Percentiles rank a stretch among this genome's conserved stretches.
Conservation (phyloP, 2,888 invertebrate genomes). For the Tipula lateralis region DNA sequence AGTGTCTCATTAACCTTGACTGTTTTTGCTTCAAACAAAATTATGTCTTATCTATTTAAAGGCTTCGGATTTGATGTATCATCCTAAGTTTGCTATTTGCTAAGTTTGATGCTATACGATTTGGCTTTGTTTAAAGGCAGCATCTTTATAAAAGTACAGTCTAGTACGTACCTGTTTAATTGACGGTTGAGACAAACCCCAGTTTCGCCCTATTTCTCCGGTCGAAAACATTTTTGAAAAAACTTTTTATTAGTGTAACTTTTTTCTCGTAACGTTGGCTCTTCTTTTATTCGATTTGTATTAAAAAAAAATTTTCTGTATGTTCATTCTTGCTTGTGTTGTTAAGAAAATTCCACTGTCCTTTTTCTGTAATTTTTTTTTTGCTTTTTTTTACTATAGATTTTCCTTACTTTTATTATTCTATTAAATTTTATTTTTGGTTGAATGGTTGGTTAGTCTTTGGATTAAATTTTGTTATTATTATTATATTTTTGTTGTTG, state of each 20-base stretch:
- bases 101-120: no score
- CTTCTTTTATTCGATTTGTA: background rate
- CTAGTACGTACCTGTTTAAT: no score
- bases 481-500: no score
- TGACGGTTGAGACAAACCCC: background rate
- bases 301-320: background rate
- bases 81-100: no score
- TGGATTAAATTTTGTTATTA: background rate
- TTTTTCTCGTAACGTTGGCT: background rate
- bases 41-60: no score
- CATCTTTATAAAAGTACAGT: no score
- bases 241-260: background rate
- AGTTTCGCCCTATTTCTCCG: background rate
- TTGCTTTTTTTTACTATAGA: background rate
- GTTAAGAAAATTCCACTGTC: background rate
- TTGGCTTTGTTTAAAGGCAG: no score
- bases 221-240: background rate
- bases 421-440: background rate
- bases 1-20: no score
- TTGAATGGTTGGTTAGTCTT: slow-evolving; percentile 19
- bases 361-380: background rate
- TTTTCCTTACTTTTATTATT: background rate
- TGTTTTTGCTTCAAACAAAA: no score
- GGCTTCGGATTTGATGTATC: no score
- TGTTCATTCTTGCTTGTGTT: background rate